Percentiles rank a stretch among this genome's conserved stretches.
Evolutionary conservation across 2,113 vertebrate species (phyloP).

Genomic region (Ptilonorhynchus violaceus): DNA sequence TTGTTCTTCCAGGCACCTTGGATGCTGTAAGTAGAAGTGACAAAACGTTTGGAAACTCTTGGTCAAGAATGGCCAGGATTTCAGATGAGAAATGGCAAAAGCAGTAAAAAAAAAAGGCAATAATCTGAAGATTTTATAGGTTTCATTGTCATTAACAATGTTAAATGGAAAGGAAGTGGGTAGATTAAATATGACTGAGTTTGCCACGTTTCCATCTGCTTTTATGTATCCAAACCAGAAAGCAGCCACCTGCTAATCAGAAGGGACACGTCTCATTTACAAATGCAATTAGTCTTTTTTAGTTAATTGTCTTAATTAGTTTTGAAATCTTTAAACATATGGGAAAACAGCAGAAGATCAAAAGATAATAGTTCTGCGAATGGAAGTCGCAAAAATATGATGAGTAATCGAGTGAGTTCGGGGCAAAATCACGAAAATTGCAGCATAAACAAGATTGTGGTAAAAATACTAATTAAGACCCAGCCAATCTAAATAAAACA

Average conservation of each 20-base stretch:
- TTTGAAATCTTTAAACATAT: constrained; percentile 36
- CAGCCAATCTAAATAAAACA: not conserved
- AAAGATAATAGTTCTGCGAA: constrained; percentile 1
- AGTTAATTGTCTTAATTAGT: constrained; percentile 48
- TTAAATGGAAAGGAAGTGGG: not conserved
- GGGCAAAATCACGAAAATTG: not conserved
- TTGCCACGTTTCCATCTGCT: constrained; percentile 49
- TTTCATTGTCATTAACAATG: not conserved
- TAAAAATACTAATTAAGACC: not conserved
- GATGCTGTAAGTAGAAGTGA: not conserved
- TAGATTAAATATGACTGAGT: constrained; percentile 1
- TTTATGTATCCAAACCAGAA: constrained; percentile 32
- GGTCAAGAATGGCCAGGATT: not conserved
- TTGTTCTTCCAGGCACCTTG: not conserved
- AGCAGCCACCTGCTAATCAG: constrained; percentile 54
- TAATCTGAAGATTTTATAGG: not conserved
- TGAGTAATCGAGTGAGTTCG: not conserved
- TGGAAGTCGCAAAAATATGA: not conserved
- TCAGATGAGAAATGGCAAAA: not conserved
- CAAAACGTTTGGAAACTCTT: not conserved
- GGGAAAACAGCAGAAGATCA: constrained; percentile 10
- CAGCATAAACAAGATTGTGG: not conserved
- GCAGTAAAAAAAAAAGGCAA: not conserved
- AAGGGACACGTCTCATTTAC: not conserved
- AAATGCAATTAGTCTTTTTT: constrained; percentile 53